A percentile compares a stretch with the other conserved stretches of the same genome.
Evolutionary conservation across 2,113 vertebrate species (phyloP).

Genomic region (Odocoileus hemionus): DNA sequence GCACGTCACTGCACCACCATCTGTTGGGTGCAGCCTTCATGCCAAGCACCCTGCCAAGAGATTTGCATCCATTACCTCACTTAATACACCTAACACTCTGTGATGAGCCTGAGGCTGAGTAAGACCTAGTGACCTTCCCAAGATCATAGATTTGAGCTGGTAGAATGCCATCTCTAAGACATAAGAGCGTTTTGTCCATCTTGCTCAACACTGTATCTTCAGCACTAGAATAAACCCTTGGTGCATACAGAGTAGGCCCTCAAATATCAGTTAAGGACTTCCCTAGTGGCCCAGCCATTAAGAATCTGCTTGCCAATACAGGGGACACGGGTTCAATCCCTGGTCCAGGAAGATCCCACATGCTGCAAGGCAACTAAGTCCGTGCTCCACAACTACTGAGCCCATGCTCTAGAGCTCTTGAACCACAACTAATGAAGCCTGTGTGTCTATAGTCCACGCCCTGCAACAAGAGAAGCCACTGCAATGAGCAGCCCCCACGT

Average conservation of each 20-base stretch:
- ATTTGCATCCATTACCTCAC: rapidly evolving
- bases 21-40: neutral
- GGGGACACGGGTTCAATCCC: neutral
- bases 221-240: neutral
- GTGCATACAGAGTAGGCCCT: rapidly evolving
- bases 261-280: neutral
- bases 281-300: neutral
- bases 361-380: neutral
- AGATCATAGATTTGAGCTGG: neutral
- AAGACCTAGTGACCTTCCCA: neutral
- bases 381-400: neutral
- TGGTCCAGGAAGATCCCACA: neutral
- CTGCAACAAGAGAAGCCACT: neutral
- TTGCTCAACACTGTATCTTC: neutral
- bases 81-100: neutral
- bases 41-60: neutral
- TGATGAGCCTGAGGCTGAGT: neutral
- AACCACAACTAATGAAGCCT: neutral
- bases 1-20: neutral
- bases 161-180: neutral
- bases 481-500: neutral
- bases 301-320: neutral
- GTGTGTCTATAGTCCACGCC: neutral
- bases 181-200: neutral
- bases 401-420: neutral